Conservation (phyloP, 2,113 vertebrate genomes). For the Cephalopholis sonnerati region DNA sequence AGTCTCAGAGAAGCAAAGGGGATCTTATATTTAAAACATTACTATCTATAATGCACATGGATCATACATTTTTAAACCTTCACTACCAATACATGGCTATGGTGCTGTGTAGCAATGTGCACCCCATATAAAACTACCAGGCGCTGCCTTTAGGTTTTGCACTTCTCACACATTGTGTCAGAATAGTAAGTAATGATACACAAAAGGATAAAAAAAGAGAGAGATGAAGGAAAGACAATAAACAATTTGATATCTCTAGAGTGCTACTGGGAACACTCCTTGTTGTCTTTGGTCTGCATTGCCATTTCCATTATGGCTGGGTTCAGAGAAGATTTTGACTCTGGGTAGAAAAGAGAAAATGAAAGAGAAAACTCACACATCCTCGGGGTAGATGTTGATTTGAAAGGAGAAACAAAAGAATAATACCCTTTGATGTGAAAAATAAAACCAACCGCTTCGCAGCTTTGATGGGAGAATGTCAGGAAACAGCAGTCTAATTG, state of each 20-base stretch:
- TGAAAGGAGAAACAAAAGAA: constrained; percentile 81
- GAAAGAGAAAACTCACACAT: constrained; percentile 64
- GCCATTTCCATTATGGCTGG: constrained; percentile 72
- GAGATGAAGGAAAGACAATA: constrained; percentile 71
- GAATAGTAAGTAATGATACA: constrained; percentile 72
- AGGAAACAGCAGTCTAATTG: constrained; percentile 80
- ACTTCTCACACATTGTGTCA: constrained; percentile 42
- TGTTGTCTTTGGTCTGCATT: constrained; percentile 78
- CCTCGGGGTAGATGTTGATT: constrained; percentile 82
- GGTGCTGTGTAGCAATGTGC: constrained; percentile 33
- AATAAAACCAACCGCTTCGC: constrained; percentile 78
- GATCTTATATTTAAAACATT: constrained; percentile 80
- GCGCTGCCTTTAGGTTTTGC: constrained; percentile 56
- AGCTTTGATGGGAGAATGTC: constrained; percentile 80
- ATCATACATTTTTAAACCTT: constrained; percentile 75
- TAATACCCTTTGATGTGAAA: constrained; percentile 80
- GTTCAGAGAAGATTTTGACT: constrained; percentile 68
- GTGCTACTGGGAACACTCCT: constrained; percentile 55
- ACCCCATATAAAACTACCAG: constrained; percentile 38
- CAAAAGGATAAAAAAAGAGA: constrained; percentile 42
- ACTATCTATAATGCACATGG: constrained; percentile 73
- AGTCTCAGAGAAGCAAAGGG: constrained; percentile 53
- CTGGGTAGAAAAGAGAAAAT: constrained; percentile 50
- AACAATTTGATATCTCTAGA: constrained; percentile 75
- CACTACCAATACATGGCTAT: constrained; percentile 40